These are phyloP conservation scores for Drosophila helvetica DNA, from an alignment of 2,888 invertebrate genomes.

Conservation along the genomic window DNA sequence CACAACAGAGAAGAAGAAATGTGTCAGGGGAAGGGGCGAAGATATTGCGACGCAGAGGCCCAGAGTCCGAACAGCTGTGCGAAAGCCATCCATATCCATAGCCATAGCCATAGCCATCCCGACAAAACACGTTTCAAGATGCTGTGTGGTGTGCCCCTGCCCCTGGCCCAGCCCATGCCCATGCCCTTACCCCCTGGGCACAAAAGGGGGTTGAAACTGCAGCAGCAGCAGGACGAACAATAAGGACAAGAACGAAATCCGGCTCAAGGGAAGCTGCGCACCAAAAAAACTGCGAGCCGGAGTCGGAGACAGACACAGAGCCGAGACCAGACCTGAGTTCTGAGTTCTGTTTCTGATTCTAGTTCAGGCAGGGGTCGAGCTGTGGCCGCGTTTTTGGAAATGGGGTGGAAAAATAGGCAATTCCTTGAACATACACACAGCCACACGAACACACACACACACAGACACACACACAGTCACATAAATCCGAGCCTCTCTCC, in stretches of 20 bases:
- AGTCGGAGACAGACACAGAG: constrained; percentile 37
- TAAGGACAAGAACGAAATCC: constrained; percentile 23
- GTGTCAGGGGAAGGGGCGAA: constrained; percentile 43
- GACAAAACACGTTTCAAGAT: constrained; percentile 74
- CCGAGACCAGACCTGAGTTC: constrained; percentile 7
- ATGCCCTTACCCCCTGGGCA: background rate
- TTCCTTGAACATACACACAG: constrained; percentile 24
- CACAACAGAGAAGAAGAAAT: background rate
- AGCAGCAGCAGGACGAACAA: constrained; percentile 11
- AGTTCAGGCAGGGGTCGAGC: constrained; percentile 44
- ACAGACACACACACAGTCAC: constrained; percentile 12
- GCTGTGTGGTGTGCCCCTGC: background rate
- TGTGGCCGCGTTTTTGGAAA: constrained; percentile 60
- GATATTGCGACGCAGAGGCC: constrained; percentile 51
- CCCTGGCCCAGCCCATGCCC: background rate
- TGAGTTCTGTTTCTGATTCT: background rate
- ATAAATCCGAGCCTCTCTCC: constrained; percentile 14
- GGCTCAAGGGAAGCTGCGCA: constrained; percentile 20
- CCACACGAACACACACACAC: constrained; percentile 3
- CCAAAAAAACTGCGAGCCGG: constrained; percentile 26
- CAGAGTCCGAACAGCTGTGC: constrained; percentile 54
- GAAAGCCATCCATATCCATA: constrained; percentile 40
- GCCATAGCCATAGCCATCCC: constrained; percentile 56
- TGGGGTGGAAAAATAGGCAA: constrained; percentile 64
- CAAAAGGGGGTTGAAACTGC: constrained; percentile 55